Evolutionary conservation across 2,888 invertebrate species (phyloP).

Genomic region (Mimumesa dahlbomi): DNA sequence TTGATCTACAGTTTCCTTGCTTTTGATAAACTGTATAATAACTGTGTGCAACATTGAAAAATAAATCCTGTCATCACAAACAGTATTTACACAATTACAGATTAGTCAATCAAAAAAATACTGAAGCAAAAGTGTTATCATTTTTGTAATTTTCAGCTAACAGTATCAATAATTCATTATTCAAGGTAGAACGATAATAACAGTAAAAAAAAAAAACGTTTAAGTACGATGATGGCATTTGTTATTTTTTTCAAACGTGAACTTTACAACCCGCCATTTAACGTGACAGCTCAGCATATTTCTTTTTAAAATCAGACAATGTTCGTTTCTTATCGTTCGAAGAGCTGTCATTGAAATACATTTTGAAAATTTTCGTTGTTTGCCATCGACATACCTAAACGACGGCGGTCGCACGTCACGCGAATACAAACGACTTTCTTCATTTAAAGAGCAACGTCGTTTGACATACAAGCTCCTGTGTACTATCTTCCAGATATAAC

Average conservation of each 20-base stretch:
- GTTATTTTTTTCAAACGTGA: neutral
- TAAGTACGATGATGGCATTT: no score
- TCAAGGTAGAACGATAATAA: no score
- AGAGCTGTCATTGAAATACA: neutral
- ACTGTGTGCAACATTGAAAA: no score
- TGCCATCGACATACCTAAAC: slow-evolving; percentile 1
- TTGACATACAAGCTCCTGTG: slow-evolving; percentile 3
- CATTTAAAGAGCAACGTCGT: slow-evolving; percentile 29
- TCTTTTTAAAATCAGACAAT: neutral
- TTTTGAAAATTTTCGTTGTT: neutral
- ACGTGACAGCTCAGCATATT: slow-evolving; percentile 10
- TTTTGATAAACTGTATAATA: neutral
- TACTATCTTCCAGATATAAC: slow-evolving; percentile 26
- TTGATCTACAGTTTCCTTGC: slow-evolving; percentile 62
- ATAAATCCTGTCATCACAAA: no score
- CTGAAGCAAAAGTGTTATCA: no score
- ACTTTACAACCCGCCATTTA: neutral
- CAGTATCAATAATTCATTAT: no score
- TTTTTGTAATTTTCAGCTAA: no score
- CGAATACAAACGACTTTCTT: slow-evolving; percentile 3
- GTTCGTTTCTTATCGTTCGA: neutral
- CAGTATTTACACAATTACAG: no score
- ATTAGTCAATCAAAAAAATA: no score
- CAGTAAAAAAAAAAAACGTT: no score
- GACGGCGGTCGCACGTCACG: neutral